Evolutionary conservation across 2,113 vertebrate genomes (phyloP), one percentile per base, ranked within the genome.

Genomic region (Cranoglanis bouderius): DNA sequence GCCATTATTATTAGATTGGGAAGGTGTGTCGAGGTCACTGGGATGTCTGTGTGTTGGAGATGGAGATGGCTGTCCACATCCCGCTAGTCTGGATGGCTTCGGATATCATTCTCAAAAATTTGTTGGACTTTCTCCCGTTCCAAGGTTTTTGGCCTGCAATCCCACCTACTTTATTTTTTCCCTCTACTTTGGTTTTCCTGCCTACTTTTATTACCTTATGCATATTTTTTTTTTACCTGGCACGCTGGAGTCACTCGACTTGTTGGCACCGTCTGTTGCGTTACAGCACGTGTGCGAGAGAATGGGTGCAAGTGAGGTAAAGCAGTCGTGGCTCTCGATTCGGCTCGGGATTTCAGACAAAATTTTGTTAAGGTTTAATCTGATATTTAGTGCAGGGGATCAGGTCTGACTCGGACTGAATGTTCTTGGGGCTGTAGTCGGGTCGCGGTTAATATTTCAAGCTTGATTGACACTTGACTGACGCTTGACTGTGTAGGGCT

Each of bases 281-380:
- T 26, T 26, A 40, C 19, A 40, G 59, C 59, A 65, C 18, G 82
- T n/a, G 57, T 63, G 24, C 21, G 38, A 84, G 26, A 65, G 32
- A 35, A 32, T 1, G 82, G 26, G 82, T 29, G 35, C 82, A 84
- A 84, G 14, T 29, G 59, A 85, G 83, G 61, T 85, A 67, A 85
- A n/a, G 43, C 83, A 84, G 83, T 16, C 43, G 3, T n/a, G 40
- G 61, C 29, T 0, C 61, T 84, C 61, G 8, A 43, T 84, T 67
- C 29, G 8, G 83, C 46, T 65, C 19, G 26, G 82, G 43, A 84
- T 84, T 49, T 46, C 57, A 32, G 38, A n/a, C 57, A 18, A 84
- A 67, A 84, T 63, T 63, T 43, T 13, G 24, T 84, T 63, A 43
- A 63, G 82, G 8, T 84, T 6, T 67, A 84, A 84, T 84, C 83